These are phyloP conservation scores for Mastigias papua DNA, from an alignment of 30 jellyfish, hydroid and myxozoan species.

Conservation along the genomic window DNA sequence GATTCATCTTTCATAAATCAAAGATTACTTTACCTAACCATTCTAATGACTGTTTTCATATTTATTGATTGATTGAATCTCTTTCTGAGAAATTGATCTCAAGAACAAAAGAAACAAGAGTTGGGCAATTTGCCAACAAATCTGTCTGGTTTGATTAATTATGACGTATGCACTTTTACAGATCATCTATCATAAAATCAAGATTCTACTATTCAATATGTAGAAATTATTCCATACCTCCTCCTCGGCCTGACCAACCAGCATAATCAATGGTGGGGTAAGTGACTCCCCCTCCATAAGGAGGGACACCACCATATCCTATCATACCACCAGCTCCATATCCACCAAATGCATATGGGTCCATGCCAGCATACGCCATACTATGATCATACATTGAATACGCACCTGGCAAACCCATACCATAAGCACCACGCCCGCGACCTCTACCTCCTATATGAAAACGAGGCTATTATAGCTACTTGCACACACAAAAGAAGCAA, in stretches of 20 bases:
- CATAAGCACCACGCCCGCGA: conserved; percentile 77
- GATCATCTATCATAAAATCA: no score
- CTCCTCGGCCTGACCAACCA: conserved; percentile 69
- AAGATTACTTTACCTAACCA: background rate
- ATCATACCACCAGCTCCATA: conserved; percentile 64
- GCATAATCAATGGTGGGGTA: conserved; percentile 67
- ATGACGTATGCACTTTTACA: no score
- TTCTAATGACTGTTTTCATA: background rate
- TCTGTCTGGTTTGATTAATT: no score
- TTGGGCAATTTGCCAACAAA: no score
- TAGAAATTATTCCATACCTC: conserved; percentile 15
- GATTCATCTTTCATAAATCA: background rate
- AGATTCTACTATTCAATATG: background rate
- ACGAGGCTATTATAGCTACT: background rate
- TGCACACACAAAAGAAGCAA: background rate
- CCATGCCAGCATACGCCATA: conserved; percentile 46
- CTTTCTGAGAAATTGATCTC: no score
- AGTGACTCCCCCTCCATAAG: conserved; percentile 54
- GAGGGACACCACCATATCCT: conserved; percentile 68
- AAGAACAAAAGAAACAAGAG: no score
- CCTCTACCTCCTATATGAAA: conserved; percentile 61
- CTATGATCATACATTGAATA: conserved; percentile 41
- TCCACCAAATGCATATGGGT: conserved; percentile 43
- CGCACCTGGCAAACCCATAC: conserved; percentile 60
- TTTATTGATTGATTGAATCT: no score